Base-by-base conservation (phyloP, 92 coral and sea anemone species). In the Montipora capitata region DNA sequence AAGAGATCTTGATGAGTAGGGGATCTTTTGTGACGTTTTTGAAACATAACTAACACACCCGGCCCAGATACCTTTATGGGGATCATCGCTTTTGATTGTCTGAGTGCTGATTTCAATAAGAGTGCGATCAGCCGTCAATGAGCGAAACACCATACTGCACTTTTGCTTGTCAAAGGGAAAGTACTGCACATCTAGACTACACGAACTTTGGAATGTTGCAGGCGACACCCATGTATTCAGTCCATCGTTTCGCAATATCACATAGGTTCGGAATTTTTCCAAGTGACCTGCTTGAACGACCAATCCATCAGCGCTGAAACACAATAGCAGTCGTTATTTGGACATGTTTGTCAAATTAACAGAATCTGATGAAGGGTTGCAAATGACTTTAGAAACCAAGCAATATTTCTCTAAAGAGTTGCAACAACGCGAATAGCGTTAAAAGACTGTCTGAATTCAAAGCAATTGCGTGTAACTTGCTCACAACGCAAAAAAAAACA, bases 91-190 rank as follows among this genome's bases (percentile, higher is more conserved):
- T 8, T 82, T 59, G 14, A 82, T 41, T 3, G 0, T 5, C 54
- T 39, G 56, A 3, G 86, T 69, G 51, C 69, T 3, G 38, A 82
- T 4, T 12, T 52, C 42, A 42, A 82, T 3, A 10, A 82, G 69
- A n/a, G 69, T 51, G 78, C 59, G n/a, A 59, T 82, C 86, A 8
- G 86, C 72, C 1, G 91, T 86, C 85, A 88, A 66, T 16, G 94
- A 91, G 6, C 94, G 91, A 61, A 91, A 91, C 43, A 75, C 79
- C 80, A 91, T 77, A 5, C 43, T 62, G 72, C 94, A 91, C 61
- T 65, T 27, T 44, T 91, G 94, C 62, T 45, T 81, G 78, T 91
- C 94, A 59, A 91, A 91, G 7, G 94, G 94, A 74, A 86, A 91
- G 63, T 45, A 64, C 40, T 83, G 80, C 10, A 87, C 91, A 68